Base-by-base conservation (phyloP, 1,140 invertebrate species). In the Holcopasites calliopsidis region DNA sequence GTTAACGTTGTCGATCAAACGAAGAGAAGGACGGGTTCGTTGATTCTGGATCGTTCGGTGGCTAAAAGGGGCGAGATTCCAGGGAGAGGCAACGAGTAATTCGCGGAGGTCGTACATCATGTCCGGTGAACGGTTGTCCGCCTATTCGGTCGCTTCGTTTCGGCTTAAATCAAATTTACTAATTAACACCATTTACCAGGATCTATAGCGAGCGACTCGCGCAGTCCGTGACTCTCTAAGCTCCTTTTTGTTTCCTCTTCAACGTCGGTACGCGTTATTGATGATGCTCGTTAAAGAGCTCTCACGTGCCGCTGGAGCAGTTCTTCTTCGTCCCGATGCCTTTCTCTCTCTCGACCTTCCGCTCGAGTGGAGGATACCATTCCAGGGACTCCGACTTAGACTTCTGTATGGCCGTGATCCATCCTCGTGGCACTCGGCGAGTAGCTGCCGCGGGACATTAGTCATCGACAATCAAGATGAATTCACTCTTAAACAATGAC, bases 401-500 rank as follows among this genome's bases (percentile, higher is more conserved):
- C 81, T 83, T 62, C 81, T 82, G 80, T 77, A 83, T 62, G 72
- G 64, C 80, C 54, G 77, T 77, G 81, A 83, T 83, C 81, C 80
- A 83, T 79, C 66, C 81, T 83, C 70, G 76, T 61, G 75, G 74
- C 79, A 80, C 79, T 81, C 77, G 60, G 40, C 52, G 65, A n/a
- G 16, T 76, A 55, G 80, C 76, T 66, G 81, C 81, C 71, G 76
- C 65, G 65, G 50, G 77, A 76, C 86, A 86, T 87, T 78, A 87
- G 75, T 88, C 86, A 88, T 79, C 85, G 84, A 86, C 86, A 88
- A 87, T 87, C 86, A 87, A 85, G 76, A 82, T 81, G 83, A 80
- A 88, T 88, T 88, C 86, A 85, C 77, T 76, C 76, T 86, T 88
- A 88, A 88, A 88, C 86, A 88, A 88, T 88, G 83, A 83, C 79